Evolutionary conservation across 2,113 vertebrate species (phyloP).

Genomic region (human (Homo sapiens)): GRCh38 chr7:137814501-137815000

Average conservation of each 20-base stretch:
- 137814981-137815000: background rate
- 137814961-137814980: constrained; percentile 17
- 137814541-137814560: background rate
- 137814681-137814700: background rate
- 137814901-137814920: background rate
- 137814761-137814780: background rate
- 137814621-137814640: background rate
- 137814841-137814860: background rate
- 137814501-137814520: background rate
- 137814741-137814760: background rate
- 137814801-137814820: background rate
- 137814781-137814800: background rate
- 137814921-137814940: background rate
- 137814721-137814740: background rate
- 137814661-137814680: background rate
- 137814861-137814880: background rate
- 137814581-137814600: background rate
- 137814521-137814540: too few relatives aligned
- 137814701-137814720: constrained; percentile 1
- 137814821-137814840: background rate
- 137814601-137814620: background rate
- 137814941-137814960: background rate
- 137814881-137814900: background rate
- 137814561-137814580: background rate
- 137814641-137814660: background rate